Conservation (phyloP, 2,797 vertebrate species). For the Phyllotis vaccarum region DNA sequence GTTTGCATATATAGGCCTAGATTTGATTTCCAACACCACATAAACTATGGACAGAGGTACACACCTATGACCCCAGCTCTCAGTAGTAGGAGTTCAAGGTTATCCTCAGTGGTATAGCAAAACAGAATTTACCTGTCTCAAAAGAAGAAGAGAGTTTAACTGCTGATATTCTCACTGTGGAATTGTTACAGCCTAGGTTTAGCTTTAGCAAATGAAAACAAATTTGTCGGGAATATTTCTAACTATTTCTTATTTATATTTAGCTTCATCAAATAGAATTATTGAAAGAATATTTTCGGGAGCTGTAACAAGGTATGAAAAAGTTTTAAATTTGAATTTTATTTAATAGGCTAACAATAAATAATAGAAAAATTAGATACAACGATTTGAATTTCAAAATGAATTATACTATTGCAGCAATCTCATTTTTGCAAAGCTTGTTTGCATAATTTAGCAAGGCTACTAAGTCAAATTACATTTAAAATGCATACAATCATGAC, state of each 20-base stretch:
- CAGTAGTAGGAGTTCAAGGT: background rate
- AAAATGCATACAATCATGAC: background rate
- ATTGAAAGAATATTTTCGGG: conserved; percentile 98
- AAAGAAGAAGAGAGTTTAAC: background rate
- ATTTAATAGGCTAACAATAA: background rate
- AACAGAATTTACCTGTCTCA: background rate
- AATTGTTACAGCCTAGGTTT: conserved; percentile 40
- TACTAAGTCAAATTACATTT: background rate
- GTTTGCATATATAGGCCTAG: background rate
- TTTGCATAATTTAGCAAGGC: background rate
- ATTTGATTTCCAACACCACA: background rate
- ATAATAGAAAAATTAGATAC: conserved; percentile 8
- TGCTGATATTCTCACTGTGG: conserved; percentile 27
- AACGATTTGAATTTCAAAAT: conserved; percentile 56
- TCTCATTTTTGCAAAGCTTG: conserved; percentile 44
- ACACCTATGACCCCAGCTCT: background rate
- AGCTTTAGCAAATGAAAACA: conserved; percentile 58
- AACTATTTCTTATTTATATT: conserved; percentile 74
- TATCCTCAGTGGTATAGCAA: background rate
- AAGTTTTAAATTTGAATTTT: conserved; percentile 55
- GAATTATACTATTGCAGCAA: conserved; percentile 17
- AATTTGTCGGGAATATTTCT: conserved; percentile 55
- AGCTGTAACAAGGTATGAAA: conserved; percentile 96
- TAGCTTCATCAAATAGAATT: conserved; percentile 97
- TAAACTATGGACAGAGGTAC: background rate